phyloP scores from a whole-genome alignment of 1,140 invertebrate species.

The Melanaphis sacchari region DNA sequence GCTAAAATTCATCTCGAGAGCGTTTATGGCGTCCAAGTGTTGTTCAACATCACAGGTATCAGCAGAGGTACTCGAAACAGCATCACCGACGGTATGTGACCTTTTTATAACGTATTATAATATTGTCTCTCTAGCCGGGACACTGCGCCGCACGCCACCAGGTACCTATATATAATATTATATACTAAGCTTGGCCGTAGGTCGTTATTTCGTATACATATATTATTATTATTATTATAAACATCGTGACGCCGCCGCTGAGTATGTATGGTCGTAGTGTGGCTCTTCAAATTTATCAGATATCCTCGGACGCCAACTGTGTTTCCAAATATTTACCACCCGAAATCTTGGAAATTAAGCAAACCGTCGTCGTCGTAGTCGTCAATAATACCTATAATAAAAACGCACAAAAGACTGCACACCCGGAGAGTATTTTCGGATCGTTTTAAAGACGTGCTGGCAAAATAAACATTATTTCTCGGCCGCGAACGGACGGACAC shows the following conservation, averaged over 20 bases:
- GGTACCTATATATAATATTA: background rate
- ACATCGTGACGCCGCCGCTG: background rate
- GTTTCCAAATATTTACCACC: constrained; percentile 56
- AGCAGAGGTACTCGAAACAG: background rate
- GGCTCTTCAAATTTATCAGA: constrained; percentile 35
- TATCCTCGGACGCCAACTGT: constrained; percentile 20
- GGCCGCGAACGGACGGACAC: background rate
- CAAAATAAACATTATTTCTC: constrained; percentile 57
- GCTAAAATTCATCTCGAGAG: background rate
- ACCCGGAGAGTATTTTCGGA: constrained; percentile 8
- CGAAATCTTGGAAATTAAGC: constrained; percentile 47
- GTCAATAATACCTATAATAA: background rate
- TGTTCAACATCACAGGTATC: background rate
- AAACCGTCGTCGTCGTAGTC: constrained; percentile 5
- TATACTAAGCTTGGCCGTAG: background rate
- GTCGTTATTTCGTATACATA: no score
- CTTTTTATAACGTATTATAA: background rate
- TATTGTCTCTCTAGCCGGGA: background rate
- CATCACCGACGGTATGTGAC: background rate
- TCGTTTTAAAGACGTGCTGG: constrained; percentile 52
- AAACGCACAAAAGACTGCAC: background rate
- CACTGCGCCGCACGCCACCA: background rate
- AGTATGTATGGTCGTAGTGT: background rate
- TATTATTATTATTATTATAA: background rate
- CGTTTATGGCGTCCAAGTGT: background rate